Percentiles rank a stretch among this genome's conserved stretches.
phyloP scores from a whole-genome alignment of 2,888 invertebrate species.

The Lutraria lutraria region DNA sequence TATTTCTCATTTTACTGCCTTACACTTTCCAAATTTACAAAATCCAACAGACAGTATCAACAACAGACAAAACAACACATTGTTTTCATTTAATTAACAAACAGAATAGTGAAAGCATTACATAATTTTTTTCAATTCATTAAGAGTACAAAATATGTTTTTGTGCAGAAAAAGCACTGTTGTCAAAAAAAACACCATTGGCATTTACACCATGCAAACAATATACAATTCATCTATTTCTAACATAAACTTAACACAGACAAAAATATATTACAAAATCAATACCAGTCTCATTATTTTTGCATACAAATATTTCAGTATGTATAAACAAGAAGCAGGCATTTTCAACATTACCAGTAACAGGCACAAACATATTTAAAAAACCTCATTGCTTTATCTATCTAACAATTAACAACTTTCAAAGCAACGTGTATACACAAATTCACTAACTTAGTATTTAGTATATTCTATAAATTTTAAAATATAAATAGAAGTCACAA shows the following conservation, averaged over 20 bases:
- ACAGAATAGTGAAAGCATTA: constrained; percentile 9
- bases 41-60: neutral
- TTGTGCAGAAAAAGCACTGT: constrained; percentile 24
- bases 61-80: neutral
- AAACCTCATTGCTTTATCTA: constrained; percentile 35
- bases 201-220: constrained; percentile 8
- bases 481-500: constrained; percentile 62
- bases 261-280: neutral
- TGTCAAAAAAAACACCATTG: constrained; percentile 11
- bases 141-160: constrained; percentile 3
- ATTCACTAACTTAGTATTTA: constrained; percentile 33
- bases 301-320: constrained; percentile 4
- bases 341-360: constrained; percentile 10
- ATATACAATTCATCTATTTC: neutral
- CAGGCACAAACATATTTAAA: neutral
- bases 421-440: constrained; percentile 32
- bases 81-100: neutral
- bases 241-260: neutral
- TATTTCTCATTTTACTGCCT: neutral
- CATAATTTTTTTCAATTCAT: neutral
- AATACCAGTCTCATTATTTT: neutral
- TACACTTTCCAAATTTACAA: neutral
- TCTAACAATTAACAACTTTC: constrained; percentile 29
- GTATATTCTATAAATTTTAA: constrained; percentile 12
- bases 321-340: neutral